These are phyloP conservation scores for Okamejei kenojei DNA, from an alignment of 2,797 vertebrate species.

Conservation along the genomic window DNA sequence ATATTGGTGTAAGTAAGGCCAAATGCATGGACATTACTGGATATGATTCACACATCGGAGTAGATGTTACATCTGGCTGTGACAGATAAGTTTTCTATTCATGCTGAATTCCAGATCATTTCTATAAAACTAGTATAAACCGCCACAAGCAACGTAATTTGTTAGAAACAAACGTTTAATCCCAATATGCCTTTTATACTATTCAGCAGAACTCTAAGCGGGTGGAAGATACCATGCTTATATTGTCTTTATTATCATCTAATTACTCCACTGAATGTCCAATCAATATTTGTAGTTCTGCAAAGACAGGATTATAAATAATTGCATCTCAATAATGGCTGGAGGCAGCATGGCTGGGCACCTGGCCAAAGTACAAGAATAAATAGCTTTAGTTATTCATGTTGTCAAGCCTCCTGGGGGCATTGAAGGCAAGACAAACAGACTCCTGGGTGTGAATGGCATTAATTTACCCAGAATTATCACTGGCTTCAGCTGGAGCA, in stretches of 20 bases:
- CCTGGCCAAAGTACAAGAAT: background rate
- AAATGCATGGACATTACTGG: background rate
- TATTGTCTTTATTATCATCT: background rate
- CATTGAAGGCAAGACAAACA: too few species aligned
- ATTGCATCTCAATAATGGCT: too few species aligned
- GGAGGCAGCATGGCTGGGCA: background rate
- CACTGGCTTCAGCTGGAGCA: background rate
- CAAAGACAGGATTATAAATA: background rate
- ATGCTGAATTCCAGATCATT: background rate
- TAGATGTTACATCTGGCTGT: background rate
- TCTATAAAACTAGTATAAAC: background rate
- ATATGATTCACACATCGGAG: background rate
- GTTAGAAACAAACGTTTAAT: background rate
- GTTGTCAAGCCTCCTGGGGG: background rate
- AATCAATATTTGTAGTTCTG: background rate
- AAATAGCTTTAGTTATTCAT: background rate
- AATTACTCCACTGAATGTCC: background rate
- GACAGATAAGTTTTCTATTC: background rate
- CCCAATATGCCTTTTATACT: background rate
- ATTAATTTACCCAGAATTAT: background rate
- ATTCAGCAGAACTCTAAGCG: background rate
- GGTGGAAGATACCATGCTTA: background rate
- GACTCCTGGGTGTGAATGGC: background rate
- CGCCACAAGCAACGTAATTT: background rate
- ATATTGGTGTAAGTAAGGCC: background rate